Conservation (phyloP, 2,888 invertebrate genomes). For the Merodon equestris region DNA sequence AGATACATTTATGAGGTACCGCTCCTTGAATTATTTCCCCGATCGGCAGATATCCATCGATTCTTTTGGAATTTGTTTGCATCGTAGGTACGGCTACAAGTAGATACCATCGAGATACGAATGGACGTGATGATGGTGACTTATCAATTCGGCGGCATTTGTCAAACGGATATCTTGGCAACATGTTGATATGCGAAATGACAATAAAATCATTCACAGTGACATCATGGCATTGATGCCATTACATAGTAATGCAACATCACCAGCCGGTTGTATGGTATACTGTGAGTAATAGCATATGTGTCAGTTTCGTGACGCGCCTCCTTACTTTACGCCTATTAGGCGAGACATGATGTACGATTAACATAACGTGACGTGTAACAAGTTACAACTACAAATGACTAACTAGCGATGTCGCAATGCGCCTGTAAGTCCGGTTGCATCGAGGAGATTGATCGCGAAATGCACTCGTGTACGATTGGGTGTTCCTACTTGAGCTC, state of each 20-base stretch:
- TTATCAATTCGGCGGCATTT: constrained; percentile 35
- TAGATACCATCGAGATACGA: constrained; percentile 31
- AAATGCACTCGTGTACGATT: constrained; percentile 23
- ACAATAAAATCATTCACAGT: constrained; percentile 24
- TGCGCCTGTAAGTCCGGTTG: constrained; percentile 35
- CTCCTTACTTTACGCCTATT: constrained; percentile 61
- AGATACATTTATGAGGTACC: constrained; percentile 49
- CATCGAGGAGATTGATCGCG: constrained; percentile 41
- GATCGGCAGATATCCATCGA: too few species aligned
- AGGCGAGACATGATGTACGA: constrained; percentile 64
- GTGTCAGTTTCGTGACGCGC: neutral
- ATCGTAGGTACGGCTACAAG: neutral
- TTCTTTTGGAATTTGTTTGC: constrained; percentile 38
- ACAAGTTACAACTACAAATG: constrained; percentile 44
- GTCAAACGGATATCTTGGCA: constrained; percentile 47
- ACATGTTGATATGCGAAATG: constrained; percentile 53
- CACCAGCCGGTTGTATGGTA: too few species aligned
- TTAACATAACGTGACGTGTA: constrained; percentile 66
- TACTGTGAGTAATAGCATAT: too few species aligned
- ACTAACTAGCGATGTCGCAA: constrained; percentile 39
- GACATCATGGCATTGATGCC: constrained; percentile 8
- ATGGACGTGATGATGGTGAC: neutral
- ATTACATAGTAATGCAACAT: neutral
- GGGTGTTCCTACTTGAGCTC: constrained; percentile 32
- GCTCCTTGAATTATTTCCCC: constrained; percentile 51